Base-by-base conservation (phyloP, 2,888 invertebrate species). In the Octodonta nipae region DNA sequence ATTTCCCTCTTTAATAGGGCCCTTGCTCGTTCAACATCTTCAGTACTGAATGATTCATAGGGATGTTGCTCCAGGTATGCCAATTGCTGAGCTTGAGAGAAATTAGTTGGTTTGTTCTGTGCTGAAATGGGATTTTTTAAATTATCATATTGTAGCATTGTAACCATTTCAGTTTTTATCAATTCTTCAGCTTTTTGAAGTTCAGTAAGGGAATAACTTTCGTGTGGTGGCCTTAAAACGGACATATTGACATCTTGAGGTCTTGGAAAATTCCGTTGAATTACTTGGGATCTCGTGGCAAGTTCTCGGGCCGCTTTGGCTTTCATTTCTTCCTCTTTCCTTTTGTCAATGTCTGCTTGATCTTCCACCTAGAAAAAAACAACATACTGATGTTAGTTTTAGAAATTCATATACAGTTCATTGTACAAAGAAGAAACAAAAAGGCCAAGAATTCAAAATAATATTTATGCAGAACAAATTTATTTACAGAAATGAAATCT, bases 101-200 rank as follows among this genome's bases (percentile, higher is more conserved):
- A 61, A 0, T 70, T 67, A 7, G 67, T 63, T 7, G 73, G 65
- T 52, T 77, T 77, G 14, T 35, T 46, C 14, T 35, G 38, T 4
- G 50, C 44, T 17, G 57, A 49, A 8, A 70, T 61, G 0, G 92
- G 88, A 60, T 83, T 82, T 49, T 83, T 73, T 0, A 87, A 60
- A 15, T 84, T 77, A 61, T 96, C 95, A 51, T 81, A 87, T 49
- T 92, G 83, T 45, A 92, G 66, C 89, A 96, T 92, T 13, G 83
- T 80, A 41, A 92, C 73, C 92, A 96, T 95, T 68, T 96, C 95
- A 35, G 79, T 75, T 63, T 95, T 95, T 40, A 96, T 88, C 42
- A 92, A 60, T 59, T 96, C 95, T 65, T 96, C 95, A 2, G 95
- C 92, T 68, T 82, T 83, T 63, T 95, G 93, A 39, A 92, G 70